phyloP scores from a whole-genome alignment of 2,113 vertebrate genomes.

The Oreochromis niloticus region DNA sequence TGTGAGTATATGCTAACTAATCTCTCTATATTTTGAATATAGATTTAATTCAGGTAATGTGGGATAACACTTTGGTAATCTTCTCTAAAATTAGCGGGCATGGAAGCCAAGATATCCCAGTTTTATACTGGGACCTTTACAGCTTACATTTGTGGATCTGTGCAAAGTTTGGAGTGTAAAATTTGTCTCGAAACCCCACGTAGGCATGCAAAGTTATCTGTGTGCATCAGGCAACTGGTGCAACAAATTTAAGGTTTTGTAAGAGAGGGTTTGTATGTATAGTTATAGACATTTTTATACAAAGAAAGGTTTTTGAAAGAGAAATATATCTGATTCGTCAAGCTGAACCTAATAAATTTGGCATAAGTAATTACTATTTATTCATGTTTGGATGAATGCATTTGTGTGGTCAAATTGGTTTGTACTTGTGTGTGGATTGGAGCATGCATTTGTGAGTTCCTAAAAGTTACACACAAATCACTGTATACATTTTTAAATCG shows the following conservation, averaged over 20 bases:
- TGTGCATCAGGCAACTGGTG: neutral
- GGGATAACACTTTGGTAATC: neutral
- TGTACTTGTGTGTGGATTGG: neutral
- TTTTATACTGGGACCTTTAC: neutral
- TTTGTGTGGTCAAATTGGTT: neutral
- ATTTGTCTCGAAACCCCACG: neutral
- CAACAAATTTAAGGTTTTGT: neutral
- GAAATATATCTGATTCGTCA: fast-evolving
- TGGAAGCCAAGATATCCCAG: neutral
- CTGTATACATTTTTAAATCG: neutral
- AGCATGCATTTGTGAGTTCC: neutral
- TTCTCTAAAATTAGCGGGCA: neutral
- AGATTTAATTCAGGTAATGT: neutral
- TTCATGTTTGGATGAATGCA: neutral
- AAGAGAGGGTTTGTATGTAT: neutral
- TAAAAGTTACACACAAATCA: neutral
- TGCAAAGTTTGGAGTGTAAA: neutral
- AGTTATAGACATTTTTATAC: neutral
- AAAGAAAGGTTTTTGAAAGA: neutral
- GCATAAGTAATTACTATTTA: neutral
- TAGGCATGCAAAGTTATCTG: neutral
- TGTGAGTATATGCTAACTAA: neutral
- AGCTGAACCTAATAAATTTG: neutral
- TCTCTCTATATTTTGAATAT: neutral
- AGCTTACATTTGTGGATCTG: neutral